Conservation (phyloP, 2,113 vertebrate species). For the Megatriorchis doriae region DNA sequence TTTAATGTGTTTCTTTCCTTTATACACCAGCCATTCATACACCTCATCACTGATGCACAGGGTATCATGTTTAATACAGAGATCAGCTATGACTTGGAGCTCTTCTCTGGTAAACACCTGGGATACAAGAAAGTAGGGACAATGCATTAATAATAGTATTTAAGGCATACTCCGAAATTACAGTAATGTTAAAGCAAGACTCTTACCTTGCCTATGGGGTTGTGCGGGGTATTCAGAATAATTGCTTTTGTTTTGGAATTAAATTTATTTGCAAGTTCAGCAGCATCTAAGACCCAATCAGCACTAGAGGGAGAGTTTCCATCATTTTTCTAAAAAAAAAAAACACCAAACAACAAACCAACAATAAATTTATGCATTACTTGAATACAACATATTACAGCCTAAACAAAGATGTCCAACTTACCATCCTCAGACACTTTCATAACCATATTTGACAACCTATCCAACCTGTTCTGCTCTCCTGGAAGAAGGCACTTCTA, state of each 20-base stretch:
- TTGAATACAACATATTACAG: not conserved
- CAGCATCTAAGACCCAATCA: conserved; percentile 86
- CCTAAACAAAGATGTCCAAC: not conserved
- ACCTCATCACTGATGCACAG: conserved; percentile 98
- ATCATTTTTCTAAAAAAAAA: conserved; percentile 69
- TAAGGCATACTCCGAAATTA: not conserved
- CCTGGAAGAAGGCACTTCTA: not conserved
- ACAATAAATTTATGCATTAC: not conserved
- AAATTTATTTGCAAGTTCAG: conserved; percentile 91
- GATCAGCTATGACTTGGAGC: conserved; percentile 88
- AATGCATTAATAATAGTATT: not conserved
- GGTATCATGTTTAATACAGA: conserved; percentile 89
- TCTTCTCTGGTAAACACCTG: conserved; percentile 89
- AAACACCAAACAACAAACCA: too few species aligned
- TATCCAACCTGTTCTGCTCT: not conserved
- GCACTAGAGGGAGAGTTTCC: conserved; percentile 75
- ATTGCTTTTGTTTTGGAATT: conserved; percentile 94
- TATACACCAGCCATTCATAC: conserved; percentile 94
- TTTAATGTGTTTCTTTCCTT: conserved; percentile 86
- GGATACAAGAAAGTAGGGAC: not conserved
- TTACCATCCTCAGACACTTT: not conserved
- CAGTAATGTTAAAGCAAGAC: not conserved
- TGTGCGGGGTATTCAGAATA: conserved; percentile 93
- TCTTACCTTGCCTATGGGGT: conserved; percentile 91
- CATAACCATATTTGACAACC: not conserved